Conservation (phyloP, 64 coral and sea anemone species). For the Montipora sp. region DNA sequence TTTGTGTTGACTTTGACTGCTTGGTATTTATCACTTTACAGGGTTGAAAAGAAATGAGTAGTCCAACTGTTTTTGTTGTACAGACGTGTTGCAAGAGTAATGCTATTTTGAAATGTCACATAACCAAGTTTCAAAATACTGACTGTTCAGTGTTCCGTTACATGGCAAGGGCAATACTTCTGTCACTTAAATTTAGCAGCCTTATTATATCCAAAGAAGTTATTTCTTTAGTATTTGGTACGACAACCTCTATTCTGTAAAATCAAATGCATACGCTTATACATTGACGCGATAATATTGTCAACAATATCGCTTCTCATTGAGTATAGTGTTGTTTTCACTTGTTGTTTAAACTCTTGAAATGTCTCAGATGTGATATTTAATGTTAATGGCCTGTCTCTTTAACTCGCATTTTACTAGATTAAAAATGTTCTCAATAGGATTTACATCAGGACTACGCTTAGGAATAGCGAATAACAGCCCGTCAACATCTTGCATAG, state of each 20-base stretch:
- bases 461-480: slow-evolving; percentile 36
- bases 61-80: no score
- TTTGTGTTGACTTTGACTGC: no score
- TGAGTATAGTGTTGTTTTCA: slow-evolving; percentile 22
- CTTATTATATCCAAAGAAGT: background rate
- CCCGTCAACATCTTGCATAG: background rate
- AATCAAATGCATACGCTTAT: background rate
- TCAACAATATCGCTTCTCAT: slow-evolving; percentile 22
- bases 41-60: no score
- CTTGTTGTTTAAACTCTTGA: slow-evolving; percentile 29
- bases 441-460: slow-evolving; percentile 50
- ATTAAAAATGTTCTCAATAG: slow-evolving; percentile 69
- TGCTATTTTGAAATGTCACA: no score
- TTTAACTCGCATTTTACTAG: slow-evolving; percentile 2
- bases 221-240: background rate
- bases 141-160: no score
- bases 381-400: slow-evolving; percentile 20
- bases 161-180: no score
- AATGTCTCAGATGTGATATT: slow-evolving; percentile 51
- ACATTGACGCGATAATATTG: slow-evolving; percentile 33
- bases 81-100: no score
- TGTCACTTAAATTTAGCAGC: no score
- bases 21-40: no score
- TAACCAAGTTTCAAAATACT: no score
- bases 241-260: background rate